Evolutionary conservation across 53 echinoderm and acorn worm genomes (phyloP).

Genomic region (Arbacia lixula): DNA sequence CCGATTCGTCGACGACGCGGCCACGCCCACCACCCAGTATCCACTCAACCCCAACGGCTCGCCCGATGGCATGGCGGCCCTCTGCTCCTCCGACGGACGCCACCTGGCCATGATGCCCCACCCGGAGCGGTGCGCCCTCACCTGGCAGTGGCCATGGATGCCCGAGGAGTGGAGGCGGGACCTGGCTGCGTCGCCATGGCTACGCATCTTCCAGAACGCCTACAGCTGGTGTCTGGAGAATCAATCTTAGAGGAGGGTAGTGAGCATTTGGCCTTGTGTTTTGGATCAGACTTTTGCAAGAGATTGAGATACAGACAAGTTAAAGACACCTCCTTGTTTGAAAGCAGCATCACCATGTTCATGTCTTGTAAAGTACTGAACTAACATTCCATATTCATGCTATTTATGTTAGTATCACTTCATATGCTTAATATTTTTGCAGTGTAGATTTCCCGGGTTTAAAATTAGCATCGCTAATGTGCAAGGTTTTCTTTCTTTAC

Average conservation of each 20-base stretch:
- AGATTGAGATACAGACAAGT: no score
- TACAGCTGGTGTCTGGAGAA: constrained; percentile 90
- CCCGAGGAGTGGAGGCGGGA: constrained; percentile 77
- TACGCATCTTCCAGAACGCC: constrained; percentile 96
- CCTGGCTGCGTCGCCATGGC: constrained; percentile 88
- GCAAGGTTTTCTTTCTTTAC: no score
- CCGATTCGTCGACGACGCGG: constrained; percentile 86
- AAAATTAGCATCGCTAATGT: no score
- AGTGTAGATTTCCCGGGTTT: no score
- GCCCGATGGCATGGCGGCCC: constrained; percentile 85
- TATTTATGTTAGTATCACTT: no score
- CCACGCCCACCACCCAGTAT: constrained; percentile 83
- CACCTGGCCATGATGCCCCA: constrained; percentile 99
- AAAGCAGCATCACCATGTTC: no score
- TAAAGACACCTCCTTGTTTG: no score
- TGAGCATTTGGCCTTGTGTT: no score
- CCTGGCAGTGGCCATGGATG: constrained; percentile 99
- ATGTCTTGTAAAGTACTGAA: no score
- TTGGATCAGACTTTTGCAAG: no score
- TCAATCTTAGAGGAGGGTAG: constrained; percentile 8
- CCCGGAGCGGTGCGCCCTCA: constrained; percentile 87
- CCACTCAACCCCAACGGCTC: constrained; percentile 98
- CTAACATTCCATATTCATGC: no score
- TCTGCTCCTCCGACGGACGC: constrained; percentile 90
- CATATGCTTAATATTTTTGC: no score